These are phyloP conservation scores for Xylocopa sonorina DNA, from an alignment of 1,140 invertebrate genomes.

Conservation along the genomic window DNA sequence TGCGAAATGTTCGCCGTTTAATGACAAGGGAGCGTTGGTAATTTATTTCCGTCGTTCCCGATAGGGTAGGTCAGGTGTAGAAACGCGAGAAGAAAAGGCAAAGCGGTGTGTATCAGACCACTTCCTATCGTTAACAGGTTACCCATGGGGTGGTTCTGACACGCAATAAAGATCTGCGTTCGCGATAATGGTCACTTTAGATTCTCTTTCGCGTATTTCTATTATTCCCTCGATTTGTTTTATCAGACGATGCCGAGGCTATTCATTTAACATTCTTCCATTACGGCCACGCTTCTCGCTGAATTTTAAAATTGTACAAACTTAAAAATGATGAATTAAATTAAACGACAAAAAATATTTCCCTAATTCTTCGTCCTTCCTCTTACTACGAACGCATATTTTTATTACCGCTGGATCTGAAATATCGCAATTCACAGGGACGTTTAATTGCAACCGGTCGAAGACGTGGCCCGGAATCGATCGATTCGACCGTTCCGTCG, in stretches of 20 bases:
- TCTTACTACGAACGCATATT: too few species aligned
- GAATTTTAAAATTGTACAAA: too few species aligned
- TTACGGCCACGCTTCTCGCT: too few species aligned
- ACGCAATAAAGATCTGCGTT: conserved; percentile 62
- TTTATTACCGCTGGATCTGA: neutral
- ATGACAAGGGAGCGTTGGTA: neutral
- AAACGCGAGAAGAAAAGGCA: conserved; percentile 54
- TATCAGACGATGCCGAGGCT: conserved; percentile 3
- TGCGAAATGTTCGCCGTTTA: neutral
- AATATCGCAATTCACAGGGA: neutral
- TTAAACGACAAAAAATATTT: too few species aligned
- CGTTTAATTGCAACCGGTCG: neutral
- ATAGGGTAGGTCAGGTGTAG: conserved; percentile 18
- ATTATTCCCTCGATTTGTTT: conserved; percentile 29
- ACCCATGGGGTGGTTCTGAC: conserved; percentile 44
- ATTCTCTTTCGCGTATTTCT: conserved; percentile 53
- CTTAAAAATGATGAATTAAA: too few species aligned
- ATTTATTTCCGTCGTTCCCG: conserved; percentile 23
- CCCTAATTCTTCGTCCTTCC: too few species aligned
- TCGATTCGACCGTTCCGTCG: too few species aligned
- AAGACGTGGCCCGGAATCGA: neutral
- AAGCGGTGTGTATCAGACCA: conserved; percentile 48
- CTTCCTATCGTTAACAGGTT: conserved; percentile 42
- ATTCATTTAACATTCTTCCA: neutral
- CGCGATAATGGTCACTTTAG: conserved; percentile 53